A percentile compares a stretch with the other conserved stretches of the same genome.
Conservation (phyloP, 2,797 vertebrate species). For the Acipenser transmontanus region DNA sequence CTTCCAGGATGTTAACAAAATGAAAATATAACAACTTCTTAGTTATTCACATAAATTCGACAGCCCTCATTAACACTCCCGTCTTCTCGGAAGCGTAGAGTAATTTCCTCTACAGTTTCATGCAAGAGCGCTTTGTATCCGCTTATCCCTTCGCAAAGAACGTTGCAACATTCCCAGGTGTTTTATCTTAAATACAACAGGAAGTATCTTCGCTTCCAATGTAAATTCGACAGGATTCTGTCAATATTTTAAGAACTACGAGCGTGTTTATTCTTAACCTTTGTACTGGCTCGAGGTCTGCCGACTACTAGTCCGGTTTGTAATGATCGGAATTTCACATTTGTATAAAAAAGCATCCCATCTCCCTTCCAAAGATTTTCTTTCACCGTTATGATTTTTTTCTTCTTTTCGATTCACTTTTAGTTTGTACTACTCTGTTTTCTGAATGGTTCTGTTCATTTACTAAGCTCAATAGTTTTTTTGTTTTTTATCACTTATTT, state of each 20-base stretch:
- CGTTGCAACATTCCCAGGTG: constrained; percentile 14
- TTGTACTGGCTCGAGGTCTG: no score
- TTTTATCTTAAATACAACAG: constrained; percentile 9
- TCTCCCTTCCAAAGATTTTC: background rate
- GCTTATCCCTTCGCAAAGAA: constrained; percentile 5
- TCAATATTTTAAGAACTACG: background rate
- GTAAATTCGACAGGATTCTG: constrained; percentile 14
- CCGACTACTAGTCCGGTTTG: constrained; percentile 6
- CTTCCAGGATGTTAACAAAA: constrained; percentile 39
- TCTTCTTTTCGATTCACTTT: constrained; percentile 3
- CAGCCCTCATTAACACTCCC: constrained; percentile 14
- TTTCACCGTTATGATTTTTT: constrained; percentile 1
- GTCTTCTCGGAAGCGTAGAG: constrained; percentile 9
- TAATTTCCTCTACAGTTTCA: constrained; percentile 15
- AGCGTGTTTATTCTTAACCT: background rate
- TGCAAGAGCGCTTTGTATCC: constrained; percentile 14
- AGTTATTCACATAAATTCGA: constrained; percentile 38
- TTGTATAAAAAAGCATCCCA: background rate
- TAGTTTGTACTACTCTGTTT: background rate
- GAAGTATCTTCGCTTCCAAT: constrained; percentile 4
- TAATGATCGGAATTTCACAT: constrained; percentile 6
- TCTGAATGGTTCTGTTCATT: constrained; percentile 10
- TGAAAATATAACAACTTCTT: constrained; percentile 25
- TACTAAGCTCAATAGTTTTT: constrained; percentile 15
- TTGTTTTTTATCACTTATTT: constrained; percentile 21